Percentiles rank a stretch among this genome's conserved stretches.
Conservation (phyloP, 1,140 invertebrate species). For the Lepidurus arcticus region DNA sequence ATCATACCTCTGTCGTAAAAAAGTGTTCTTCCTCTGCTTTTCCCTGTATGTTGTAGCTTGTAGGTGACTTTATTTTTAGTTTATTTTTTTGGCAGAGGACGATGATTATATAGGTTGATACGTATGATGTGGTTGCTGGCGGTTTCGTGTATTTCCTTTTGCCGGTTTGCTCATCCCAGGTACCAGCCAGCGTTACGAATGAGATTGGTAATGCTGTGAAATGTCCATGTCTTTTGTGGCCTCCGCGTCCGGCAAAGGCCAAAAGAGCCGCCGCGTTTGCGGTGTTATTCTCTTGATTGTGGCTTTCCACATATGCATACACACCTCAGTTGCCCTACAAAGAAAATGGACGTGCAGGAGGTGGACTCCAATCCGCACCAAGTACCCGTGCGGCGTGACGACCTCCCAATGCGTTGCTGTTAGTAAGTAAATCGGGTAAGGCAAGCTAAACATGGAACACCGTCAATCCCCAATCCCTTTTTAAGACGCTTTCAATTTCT, state of each 20-base stretch:
- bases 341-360: not conserved
- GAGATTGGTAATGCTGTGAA: slow-evolving; percentile 21
- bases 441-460: no score
- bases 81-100: not conserved
- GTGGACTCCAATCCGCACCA: not conserved
- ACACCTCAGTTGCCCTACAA: not conserved
- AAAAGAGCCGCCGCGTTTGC: not conserved
- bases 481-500: no score
- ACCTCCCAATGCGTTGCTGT: not conserved
- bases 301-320: not conserved
- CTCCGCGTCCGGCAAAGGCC: slow-evolving; percentile 16
- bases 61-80: not conserved
- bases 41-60: not conserved
- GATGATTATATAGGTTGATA: slow-evolving; percentile 15
- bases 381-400: not conserved
- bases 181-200: slow-evolving; percentile 18
- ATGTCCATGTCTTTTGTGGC: slow-evolving; percentile 14
- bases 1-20: not conserved
- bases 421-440: not conserved
- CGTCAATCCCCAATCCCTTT: no score
- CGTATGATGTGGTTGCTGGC: slow-evolving; percentile 20
- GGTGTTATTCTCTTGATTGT: slow-evolving; percentile 11
- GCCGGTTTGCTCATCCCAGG: not conserved
- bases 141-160: slow-evolving; percentile 1
- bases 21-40: not conserved